These are phyloP conservation scores for Gyrodactylus salaris DNA, from an alignment of 1,140 invertebrate genomes.

Conservation along the genomic window DNA sequence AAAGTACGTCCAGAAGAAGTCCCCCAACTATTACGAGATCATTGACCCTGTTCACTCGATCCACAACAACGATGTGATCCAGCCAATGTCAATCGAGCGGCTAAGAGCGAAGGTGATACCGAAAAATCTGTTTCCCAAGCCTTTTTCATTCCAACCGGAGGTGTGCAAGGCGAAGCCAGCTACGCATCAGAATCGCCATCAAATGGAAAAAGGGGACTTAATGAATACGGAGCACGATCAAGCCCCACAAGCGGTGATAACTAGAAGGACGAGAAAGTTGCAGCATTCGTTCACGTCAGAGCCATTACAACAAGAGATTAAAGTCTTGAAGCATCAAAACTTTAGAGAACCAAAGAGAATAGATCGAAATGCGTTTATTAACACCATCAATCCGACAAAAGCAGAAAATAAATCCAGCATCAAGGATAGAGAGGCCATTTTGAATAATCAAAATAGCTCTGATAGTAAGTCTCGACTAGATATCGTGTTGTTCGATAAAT, in stretches of 20 bases:
- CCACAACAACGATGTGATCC: background rate
- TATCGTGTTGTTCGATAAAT: too few species aligned
- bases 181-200: too few species aligned
- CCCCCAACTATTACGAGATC: background rate
- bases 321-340: background rate
- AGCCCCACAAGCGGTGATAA: too few species aligned
- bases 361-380: background rate
- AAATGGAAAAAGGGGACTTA: too few species aligned
- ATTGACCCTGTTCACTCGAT: background rate
- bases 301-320: background rate
- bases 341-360: background rate
- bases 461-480: too few species aligned
- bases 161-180: too few species aligned
- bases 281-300: background rate
- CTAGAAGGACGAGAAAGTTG: background rate
- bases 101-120: background rate
- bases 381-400: background rate
- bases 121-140: background rate
- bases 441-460: too few species aligned
- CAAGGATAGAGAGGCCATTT: too few species aligned
- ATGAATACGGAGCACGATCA: too few species aligned
- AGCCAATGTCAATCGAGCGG: background rate
- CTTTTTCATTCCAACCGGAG: background rate
- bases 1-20: too few species aligned
- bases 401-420: too few species aligned